Evolutionary conservation across 1,140 invertebrate genomes (phyloP).

Genomic region (Heliconius himera): DNA sequence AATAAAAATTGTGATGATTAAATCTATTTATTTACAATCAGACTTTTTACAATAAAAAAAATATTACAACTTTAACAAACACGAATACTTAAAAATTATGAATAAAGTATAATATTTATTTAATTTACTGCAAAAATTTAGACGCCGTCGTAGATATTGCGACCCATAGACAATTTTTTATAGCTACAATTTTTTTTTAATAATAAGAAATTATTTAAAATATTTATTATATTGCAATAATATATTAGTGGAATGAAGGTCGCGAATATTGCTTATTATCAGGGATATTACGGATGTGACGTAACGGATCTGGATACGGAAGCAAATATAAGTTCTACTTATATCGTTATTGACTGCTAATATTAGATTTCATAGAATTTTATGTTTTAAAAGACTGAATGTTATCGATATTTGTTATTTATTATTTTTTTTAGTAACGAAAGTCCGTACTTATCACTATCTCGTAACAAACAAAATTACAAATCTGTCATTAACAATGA

Average conservation of each 20-base stretch:
- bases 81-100: slow-evolving; percentile 25
- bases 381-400: too few species aligned
- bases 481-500: too few species aligned
- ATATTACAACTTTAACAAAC: slow-evolving; percentile 43
- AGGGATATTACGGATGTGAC: too few species aligned
- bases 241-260: slow-evolving; percentile 17
- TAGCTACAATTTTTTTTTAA: neutral
- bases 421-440: too few species aligned
- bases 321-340: too few species aligned
- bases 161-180: slow-evolving; percentile 3
- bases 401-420: too few species aligned
- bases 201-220: neutral
- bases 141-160: slow-evolving; percentile 20
- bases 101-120: neutral
- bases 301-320: too few species aligned
- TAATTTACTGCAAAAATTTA: neutral
- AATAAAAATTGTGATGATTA: slow-evolving; percentile 36
- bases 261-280: neutral
- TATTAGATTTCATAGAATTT: too few species aligned
- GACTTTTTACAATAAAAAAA: slow-evolving; percentile 70
- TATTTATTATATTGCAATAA: neutral
- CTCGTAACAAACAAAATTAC: too few species aligned
- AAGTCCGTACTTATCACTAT: too few species aligned
- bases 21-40: slow-evolving; percentile 60
- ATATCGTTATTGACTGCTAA: too few species aligned